Evolutionary conservation across 2,113 vertebrate species (phyloP), one percentile per base, ranked within the genome.

Genomic region (Hemiscyllium ocellatum): DNA sequence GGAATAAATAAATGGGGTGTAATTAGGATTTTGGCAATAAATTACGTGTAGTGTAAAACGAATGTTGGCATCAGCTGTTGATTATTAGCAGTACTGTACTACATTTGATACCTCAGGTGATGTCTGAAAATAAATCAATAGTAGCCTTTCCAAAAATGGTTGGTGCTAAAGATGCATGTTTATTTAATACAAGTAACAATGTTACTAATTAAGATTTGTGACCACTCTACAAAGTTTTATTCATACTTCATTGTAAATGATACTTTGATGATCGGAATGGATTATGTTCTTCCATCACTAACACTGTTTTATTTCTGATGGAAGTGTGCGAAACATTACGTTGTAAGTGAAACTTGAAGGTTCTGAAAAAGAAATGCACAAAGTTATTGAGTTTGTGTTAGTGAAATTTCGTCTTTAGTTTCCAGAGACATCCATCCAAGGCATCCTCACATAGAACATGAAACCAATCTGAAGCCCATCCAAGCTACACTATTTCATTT

Each of bases 231-330:
- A 90, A 90, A 94, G 68, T 37, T 69, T 68, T 94, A 47, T 47
- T 72, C 42, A 20, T 95, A 20, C 52, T 50, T 95, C 69, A n/a
- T 17, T 76, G 20, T 95, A 72, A 76, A 50, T 47, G 69, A 95
- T 95, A 33, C 26, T 95, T 95, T 69, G 13, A 47, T 42, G 66
- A 72, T 33, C 24, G 22, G 2, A 72, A 33, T 52, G 1, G 22
- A 69, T 33, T 72, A 10, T 47, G 13, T 42, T 47, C 4, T 13
- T 95, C 68, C 93, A 50, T 13, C 96, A 0, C 72, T 87, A 90
- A 87, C 95, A 96, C 66, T 96, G 95, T 72, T 65, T 12, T 56
- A 98, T 98, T 96, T 98, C 97, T 68, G 97, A 98, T 85, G 97
- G 97, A 95, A 98, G 0, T 4, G 95, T 95, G 96, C 97, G 13